Base-by-base conservation (phyloP, 2,797 vertebrate genomes). In the Betta splendens region DNA sequence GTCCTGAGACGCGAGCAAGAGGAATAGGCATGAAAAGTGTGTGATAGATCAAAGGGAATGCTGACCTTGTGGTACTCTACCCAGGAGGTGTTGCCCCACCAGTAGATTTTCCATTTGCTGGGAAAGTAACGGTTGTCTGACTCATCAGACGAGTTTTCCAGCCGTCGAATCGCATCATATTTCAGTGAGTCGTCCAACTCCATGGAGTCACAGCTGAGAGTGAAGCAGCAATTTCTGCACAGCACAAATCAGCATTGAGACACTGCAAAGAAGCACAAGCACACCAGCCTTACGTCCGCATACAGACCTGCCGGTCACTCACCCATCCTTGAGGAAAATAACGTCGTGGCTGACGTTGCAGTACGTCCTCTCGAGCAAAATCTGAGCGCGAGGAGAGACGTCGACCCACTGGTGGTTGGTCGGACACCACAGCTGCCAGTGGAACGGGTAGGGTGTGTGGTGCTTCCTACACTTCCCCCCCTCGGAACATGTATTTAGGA, bases 401-500 rank as follows among this genome's bases (percentile, higher is more conserved):
- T 83, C 54, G 9, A 81, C 12, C 88, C 88, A 90, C 47, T 47
- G 29, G 28, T 47, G 13, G 22, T 0, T 39, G 35, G 1, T 5
- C 17, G 5, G 5, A 0, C 49, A 42, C 46, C 58, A 42, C 52
- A 86, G 64, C 75, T 90, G 88, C 88, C 88, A 90, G 79, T 87
- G 79, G 46, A 80, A 90, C 2, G 87, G 87, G 38, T 70, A 75
- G 1, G 68, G 78, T 1, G 85, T 88, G 80, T 90, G 88, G 64
- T 89, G 87, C 81, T 64, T 52, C 36, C 37, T n/a, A 25, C 88
- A 86, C 10, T 8, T 48, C 0, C 4, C 6, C 16, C 69, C 72
- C 0, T 12, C 26, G 0, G 0, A 9, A 50, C 83, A 87, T 29
- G 7, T 0, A 15, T 38, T 37, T 4, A 86, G 22, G 5, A 90